A percentile compares a stretch with the other conserved stretches of the same genome.
phyloP scores from a whole-genome alignment of 2,113 vertebrate genomes.

The Anolis carolinensis region DNA sequence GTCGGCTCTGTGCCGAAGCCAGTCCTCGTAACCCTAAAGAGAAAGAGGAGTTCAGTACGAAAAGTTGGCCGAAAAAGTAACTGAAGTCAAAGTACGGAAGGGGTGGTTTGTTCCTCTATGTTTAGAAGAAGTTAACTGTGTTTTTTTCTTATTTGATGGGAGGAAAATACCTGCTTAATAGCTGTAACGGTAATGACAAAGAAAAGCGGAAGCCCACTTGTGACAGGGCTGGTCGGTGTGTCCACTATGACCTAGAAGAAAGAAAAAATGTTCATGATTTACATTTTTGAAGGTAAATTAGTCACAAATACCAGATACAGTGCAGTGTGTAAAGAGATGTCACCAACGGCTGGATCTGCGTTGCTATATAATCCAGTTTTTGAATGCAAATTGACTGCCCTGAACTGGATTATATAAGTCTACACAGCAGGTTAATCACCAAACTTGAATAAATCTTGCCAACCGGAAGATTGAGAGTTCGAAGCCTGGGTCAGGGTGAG shows the following conservation, averaged over 20 bases:
- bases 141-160: too few species aligned
- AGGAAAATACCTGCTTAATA: slow-evolving; percentile 88
- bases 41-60: slow-evolving; percentile 39
- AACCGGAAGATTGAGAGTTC: too few species aligned
- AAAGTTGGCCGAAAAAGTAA: not conserved
- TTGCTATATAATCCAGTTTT: too few species aligned
- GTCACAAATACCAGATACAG: not conserved
- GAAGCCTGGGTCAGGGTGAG: too few species aligned
- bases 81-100: not conserved
- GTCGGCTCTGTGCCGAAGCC: slow-evolving; percentile 96
- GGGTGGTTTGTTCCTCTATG: not conserved
- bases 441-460: too few species aligned
- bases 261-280: not conserved
- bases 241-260: slow-evolving; percentile 91
- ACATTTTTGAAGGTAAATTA: not conserved
- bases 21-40: slow-evolving; percentile 95
- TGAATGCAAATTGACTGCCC: too few species aligned
- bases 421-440: too few species aligned
- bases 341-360: not conserved
- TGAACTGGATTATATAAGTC: too few species aligned
- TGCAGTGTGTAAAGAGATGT: too few species aligned
- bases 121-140: not conserved
- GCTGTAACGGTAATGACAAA: slow-evolving; percentile 98
- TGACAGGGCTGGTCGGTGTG: slow-evolving; percentile 96
- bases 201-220: slow-evolving; percentile 96